phyloP scores from a whole-genome alignment of 2,797 vertebrate genomes.

The Dryobates pubescens region DNA sequence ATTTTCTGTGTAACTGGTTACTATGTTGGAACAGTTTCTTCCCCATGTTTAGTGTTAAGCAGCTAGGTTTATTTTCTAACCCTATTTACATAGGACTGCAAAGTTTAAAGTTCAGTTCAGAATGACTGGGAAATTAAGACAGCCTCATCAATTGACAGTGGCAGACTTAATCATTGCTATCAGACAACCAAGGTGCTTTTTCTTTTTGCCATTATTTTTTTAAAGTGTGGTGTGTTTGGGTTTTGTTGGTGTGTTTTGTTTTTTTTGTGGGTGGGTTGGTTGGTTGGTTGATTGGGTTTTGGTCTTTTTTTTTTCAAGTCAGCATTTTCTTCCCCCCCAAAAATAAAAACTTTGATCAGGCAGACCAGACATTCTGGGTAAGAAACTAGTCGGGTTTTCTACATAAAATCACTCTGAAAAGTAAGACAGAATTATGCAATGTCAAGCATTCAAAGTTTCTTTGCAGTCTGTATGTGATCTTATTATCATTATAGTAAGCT shows the following conservation, averaged over 20 bases:
- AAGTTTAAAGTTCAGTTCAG: background rate
- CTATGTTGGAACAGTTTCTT: background rate
- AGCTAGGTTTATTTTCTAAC: background rate
- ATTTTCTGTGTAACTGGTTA: background rate
- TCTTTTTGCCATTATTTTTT: background rate
- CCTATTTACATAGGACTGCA: background rate
- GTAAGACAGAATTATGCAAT: background rate
- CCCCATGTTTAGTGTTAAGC: background rate
- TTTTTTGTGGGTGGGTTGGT: background rate
- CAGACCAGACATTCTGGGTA: background rate
- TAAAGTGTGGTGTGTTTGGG: background rate
- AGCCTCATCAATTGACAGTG: rapidly evolving
- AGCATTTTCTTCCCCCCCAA: background rate
- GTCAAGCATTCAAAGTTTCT: background rate
- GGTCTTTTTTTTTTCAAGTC: background rate
- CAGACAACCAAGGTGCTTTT: background rate
- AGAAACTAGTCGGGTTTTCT: background rate
- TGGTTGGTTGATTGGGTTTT: too few species aligned
- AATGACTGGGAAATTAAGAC: background rate
- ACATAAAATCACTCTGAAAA: background rate
- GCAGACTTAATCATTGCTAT: background rate
- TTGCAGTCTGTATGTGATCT: background rate
- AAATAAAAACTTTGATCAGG: background rate
- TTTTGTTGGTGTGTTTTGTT: background rate
- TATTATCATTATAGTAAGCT: background rate